Evolutionary conservation across 2,113 vertebrate species (phyloP), one percentile per base, ranked within the genome.

Genomic region (Ptyas mucosa): DNA sequence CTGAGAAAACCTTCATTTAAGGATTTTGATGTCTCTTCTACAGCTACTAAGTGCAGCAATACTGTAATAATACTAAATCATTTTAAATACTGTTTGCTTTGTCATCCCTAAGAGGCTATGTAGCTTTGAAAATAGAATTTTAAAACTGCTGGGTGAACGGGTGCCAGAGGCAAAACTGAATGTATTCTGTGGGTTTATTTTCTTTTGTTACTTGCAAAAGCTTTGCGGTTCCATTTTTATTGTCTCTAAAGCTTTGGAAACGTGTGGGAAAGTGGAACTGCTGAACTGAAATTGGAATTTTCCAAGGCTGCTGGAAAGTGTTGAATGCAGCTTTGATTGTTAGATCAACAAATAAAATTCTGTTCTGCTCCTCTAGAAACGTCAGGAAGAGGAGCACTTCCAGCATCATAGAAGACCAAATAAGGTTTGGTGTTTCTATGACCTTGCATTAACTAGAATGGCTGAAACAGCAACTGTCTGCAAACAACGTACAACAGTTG

Each of bases 1-100:
- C 92, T 92, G 91, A 90, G 95, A 93, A 97, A 97, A 96, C 94
- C 94, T 92, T 97, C 88, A 95, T 95, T n/a, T 94, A 88, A 93
- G 92, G 94, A 95, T 89, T 94, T 61, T 93, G 95, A 88, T 91
- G 93, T 96, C 94, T 96, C 94, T 94, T 91, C 49, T 96, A 95
- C 93, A 93, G 96, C 92, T 97, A 90, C 94, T 96, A 97, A 81
- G 93, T 90, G 95, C 96, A 97, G 95, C 95, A 94, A 97, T 96
- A 96, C 93, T 87, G 94, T 94, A 94, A 96, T 94, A 94, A 94
- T 97, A 97, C 93, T 93, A 95, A 85, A 92, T 95, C 96, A 94
- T 97, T 97, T 93, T 93, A 96, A 96, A 86, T 94, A 94, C 95
- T 97, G 94, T 96, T 96, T 97, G 95, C 95, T 95, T 97, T 95